A percentile compares a stretch with the other conserved stretches of the same genome.
These are phyloP conservation scores for Loxodonta africana DNA, from an alignment of 2,113 vertebrate genomes.

Conservation along the genomic window DNA sequence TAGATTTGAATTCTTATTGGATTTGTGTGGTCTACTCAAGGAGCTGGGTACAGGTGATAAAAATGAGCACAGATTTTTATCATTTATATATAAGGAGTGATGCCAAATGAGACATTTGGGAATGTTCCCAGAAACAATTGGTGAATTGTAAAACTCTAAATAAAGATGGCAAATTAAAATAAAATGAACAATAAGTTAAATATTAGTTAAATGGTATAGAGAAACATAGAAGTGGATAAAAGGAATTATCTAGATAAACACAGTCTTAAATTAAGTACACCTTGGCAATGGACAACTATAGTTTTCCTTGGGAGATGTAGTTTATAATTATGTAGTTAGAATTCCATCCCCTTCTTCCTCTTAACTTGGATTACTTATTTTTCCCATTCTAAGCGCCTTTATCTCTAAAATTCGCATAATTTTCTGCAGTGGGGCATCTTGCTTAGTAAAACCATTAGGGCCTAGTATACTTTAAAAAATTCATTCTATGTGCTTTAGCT, in stretches of 20 bases:
- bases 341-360: not conserved
- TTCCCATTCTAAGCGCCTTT: not conserved
- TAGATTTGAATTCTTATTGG: constrained; percentile 54
- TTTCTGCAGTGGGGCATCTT: not conserved
- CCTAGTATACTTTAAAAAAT: not conserved
- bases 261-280: not conserved
- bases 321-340: constrained; percentile 22
- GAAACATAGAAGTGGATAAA: not conserved
- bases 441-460: not conserved
- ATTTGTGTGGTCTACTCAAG: constrained; percentile 21
- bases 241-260: not conserved
- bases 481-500: not conserved
- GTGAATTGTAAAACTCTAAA: not conserved
- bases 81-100: not conserved
- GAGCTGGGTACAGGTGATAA: constrained; percentile 26
- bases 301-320: not conserved
- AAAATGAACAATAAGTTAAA: not conserved
- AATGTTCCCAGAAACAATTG: not conserved
- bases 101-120: constrained; percentile 18
- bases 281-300: not conserved
- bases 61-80: constrained; percentile 43
- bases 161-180: constrained; percentile 5
- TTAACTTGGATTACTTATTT: not conserved
- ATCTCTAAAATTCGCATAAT: not conserved
- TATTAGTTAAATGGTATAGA: not conserved